Conservation (phyloP, 2,797 vertebrate genomes). For the Chaetophractus vellerosus region DNA sequence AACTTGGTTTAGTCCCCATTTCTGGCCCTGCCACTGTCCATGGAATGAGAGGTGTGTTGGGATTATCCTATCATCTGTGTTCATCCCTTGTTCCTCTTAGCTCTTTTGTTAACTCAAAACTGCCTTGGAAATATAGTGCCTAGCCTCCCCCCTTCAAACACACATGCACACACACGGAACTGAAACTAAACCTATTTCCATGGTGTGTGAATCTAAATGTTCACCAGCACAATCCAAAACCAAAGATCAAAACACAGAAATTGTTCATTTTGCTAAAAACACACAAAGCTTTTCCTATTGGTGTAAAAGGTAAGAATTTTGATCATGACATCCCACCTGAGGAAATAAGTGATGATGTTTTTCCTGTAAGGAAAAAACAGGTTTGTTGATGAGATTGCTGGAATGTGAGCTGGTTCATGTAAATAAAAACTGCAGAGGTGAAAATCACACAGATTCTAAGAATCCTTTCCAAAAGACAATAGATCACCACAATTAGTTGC, state of each 20-base stretch:
- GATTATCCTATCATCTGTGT: not conserved
- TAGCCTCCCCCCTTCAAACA: not conserved
- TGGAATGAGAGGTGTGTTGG: not conserved
- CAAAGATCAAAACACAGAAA: not conserved
- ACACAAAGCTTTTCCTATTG: not conserved
- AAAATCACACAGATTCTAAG: constrained; percentile 38
- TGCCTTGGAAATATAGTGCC: not conserved
- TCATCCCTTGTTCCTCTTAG: not conserved
- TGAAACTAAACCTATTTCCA: not conserved
- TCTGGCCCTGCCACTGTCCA: not conserved
- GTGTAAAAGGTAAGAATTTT: constrained; percentile 18
- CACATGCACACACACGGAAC: not conserved
- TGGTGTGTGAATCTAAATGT: constrained; percentile 29
- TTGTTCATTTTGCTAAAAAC: constrained; percentile 27
- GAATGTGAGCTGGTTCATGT: not conserved
- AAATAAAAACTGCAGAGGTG: not conserved
- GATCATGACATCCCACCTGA: not conserved
- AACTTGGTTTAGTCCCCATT: not conserved
- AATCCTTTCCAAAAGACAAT: constrained; percentile 45
- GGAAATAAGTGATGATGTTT: not conserved
- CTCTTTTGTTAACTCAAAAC: not conserved
- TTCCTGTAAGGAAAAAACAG: not conserved
- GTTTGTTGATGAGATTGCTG: not conserved
- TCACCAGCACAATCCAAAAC: constrained; percentile 37
- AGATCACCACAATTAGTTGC: not conserved